phyloP scores from a whole-genome alignment of 2,888 invertebrate genomes.

The Zhengitettix transpicula region DNA sequence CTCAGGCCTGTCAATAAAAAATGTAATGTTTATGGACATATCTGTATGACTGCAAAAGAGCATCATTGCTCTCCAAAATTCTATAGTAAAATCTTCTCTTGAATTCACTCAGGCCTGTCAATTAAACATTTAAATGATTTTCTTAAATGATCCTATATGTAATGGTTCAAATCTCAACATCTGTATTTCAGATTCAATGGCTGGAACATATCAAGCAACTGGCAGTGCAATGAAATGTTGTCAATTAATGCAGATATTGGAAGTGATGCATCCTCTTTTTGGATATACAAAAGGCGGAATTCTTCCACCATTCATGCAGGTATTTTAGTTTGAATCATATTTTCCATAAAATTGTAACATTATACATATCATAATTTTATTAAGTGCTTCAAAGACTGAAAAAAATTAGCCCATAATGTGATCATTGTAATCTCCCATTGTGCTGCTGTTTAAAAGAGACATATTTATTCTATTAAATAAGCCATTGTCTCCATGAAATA shows the following conservation, averaged over 20 bases:
- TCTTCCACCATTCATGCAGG: conserved; percentile 58
- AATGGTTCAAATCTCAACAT: too few relatives aligned
- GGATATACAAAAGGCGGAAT: conserved; percentile 70
- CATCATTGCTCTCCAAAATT: too few relatives aligned
- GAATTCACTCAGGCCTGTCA: too few relatives aligned
- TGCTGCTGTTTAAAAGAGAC: not conserved
- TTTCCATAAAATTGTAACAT: not conserved
- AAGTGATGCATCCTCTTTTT: conserved; percentile 77
- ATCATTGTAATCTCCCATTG: not conserved
- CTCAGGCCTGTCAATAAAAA: too few relatives aligned
- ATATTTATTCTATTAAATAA: too few relatives aligned
- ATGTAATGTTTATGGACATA: too few relatives aligned
- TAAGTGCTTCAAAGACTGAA: not conserved
- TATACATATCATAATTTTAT: not conserved
- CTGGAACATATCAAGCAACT: conserved; percentile 52
- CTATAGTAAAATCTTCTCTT: too few relatives aligned
- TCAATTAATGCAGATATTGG: conserved; percentile 67
- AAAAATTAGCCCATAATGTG: too few relatives aligned
- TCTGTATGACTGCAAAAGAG: too few relatives aligned
- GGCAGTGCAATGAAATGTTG: conserved; percentile 64
- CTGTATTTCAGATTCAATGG: conserved; percentile 37
- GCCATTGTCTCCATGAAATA: too few relatives aligned
- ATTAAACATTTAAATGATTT: too few relatives aligned
- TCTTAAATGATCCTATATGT: too few relatives aligned
- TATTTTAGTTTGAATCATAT: conserved; percentile 13